Evolutionary conservation across 2,888 invertebrate genomes (phyloP), one percentile per base, ranked within the genome.

Genomic region (Hofmannophila pseudospretella): DNA sequence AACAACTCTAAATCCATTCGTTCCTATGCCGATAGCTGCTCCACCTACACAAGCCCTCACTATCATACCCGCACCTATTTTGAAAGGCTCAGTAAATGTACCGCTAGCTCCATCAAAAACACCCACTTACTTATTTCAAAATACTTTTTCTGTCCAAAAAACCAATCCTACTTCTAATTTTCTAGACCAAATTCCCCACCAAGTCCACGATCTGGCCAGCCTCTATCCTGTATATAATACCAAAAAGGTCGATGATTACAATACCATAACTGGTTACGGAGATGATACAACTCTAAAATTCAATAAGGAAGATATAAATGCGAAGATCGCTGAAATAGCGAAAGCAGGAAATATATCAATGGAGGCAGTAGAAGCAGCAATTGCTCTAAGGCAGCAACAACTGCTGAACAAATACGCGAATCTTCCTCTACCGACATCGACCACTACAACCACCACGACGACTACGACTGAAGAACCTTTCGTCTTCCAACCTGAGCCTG

Each of bases 271-370:
- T 39, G 86, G 86, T 22, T 86, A 86, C 39, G 79, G 80, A 28
- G 86, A 86, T 34, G 86, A 86, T 30, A 78, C 77, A 1, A 54
- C 69, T 0, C 47, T 86, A 10, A 81, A 81, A 29, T 66, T 82
- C 39, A 80, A 70, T 34, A 84, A 84, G 32, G 82, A 86, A 42
- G 85, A 86, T 40, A 79, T 88, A 7, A 79, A 79, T 51, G 58
- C 74, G 2, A 88, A 86, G 59, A 88, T 88, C 45, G 78, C 77
- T 2, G 87, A 88, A 53, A 86, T 88, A 40, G 88, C 93, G 0
- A 90, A 91, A 39, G 92, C 92, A 3, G 93, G 93, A 9, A 95
- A 95, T 59, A 91, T 94, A 12, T 93, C 93, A 0, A 91, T 93
- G 62, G 93, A 93, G 41, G 92, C 93, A 4, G 89, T 95, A 2